Conservation (phyloP, 2,113 vertebrate genomes). For the Rhinopomastus cyanomelas region DNA sequence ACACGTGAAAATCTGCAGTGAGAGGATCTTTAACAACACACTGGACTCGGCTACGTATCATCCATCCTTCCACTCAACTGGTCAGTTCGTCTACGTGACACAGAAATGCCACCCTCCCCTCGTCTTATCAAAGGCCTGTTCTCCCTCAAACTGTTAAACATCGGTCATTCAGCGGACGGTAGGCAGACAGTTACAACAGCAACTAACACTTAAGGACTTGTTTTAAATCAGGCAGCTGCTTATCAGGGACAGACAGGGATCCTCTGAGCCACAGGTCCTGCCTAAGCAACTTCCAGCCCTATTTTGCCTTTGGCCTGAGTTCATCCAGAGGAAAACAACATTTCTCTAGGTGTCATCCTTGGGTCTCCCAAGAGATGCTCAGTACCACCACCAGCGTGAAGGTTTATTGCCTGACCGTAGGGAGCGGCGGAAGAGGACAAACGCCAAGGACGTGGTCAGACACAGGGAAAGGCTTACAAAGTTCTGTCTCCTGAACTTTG, state of each 20-base stretch:
- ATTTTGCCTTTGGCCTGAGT: not conserved
- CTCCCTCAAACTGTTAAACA: not conserved
- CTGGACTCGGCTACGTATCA: not conserved
- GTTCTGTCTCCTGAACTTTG: not conserved
- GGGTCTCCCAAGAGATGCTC: not conserved
- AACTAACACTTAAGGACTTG: not conserved
- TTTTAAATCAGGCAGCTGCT: not conserved
- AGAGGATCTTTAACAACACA: slow-evolving; percentile 32
- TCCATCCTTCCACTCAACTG: not conserved
- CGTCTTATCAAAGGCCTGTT: not conserved
- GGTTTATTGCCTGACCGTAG: not conserved
- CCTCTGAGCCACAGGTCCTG: not conserved
- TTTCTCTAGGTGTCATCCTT: not conserved
- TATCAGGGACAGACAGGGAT: not conserved
- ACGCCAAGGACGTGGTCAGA: not conserved
- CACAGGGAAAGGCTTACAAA: not conserved
- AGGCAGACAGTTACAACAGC: not conserved
- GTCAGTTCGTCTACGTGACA: not conserved
- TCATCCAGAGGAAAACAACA: not conserved
- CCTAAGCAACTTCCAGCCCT: not conserved
- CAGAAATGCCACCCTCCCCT: not conserved
- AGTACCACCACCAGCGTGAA: not conserved
- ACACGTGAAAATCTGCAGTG: slow-evolving; percentile 3
- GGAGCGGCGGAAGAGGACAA: not conserved
- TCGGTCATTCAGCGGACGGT: not conserved